phyloP scores from a whole-genome alignment of 2,888 invertebrate genomes.

The Agrotis ipsilon region DNA sequence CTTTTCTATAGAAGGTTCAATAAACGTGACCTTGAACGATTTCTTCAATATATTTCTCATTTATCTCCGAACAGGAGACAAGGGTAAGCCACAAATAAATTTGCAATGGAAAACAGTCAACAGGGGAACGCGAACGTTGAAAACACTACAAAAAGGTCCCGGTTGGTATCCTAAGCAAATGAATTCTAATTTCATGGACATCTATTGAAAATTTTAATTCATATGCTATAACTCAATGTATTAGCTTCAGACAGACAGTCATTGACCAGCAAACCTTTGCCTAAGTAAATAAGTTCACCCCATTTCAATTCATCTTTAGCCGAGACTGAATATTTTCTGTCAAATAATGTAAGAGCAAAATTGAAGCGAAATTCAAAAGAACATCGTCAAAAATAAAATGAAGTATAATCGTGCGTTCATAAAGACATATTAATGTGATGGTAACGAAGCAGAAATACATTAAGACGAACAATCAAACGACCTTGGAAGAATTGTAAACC shows the following conservation, averaged over 20 bases:
- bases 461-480: slow-evolving; percentile 53
- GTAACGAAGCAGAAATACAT: slow-evolving; percentile 37
- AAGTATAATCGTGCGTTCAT: slow-evolving; percentile 5
- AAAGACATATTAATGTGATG: slow-evolving; percentile 34
- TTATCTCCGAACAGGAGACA: slow-evolving; percentile 36
- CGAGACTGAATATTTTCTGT: slow-evolving; percentile 37
- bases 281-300: slow-evolving; percentile 31
- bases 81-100: slow-evolving; percentile 39
- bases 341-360: slow-evolving; percentile 33
- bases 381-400: slow-evolving; percentile 13
- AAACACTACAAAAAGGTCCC: slow-evolving; percentile 34
- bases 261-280: slow-evolving; percentile 52
- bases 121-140: slow-evolving; percentile 3
- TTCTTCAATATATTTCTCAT: slow-evolving; percentile 26
- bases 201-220: slow-evolving; percentile 31
- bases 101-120: slow-evolving; percentile 46
- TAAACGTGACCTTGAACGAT: slow-evolving; percentile 24
- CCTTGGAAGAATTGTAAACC: slow-evolving; percentile 52
- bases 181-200: slow-evolving; percentile 35
- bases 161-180: slow-evolving; percentile 36
- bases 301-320: slow-evolving; percentile 34
- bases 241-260: slow-evolving; percentile 61
- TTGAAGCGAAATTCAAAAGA: slow-evolving; percentile 22
- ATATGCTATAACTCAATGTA: slow-evolving; percentile 33
- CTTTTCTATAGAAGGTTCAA: slow-evolving; percentile 6